Base-by-base conservation (phyloP, 2,113 vertebrate genomes). In the Prochilodus magdalenae region DNA sequence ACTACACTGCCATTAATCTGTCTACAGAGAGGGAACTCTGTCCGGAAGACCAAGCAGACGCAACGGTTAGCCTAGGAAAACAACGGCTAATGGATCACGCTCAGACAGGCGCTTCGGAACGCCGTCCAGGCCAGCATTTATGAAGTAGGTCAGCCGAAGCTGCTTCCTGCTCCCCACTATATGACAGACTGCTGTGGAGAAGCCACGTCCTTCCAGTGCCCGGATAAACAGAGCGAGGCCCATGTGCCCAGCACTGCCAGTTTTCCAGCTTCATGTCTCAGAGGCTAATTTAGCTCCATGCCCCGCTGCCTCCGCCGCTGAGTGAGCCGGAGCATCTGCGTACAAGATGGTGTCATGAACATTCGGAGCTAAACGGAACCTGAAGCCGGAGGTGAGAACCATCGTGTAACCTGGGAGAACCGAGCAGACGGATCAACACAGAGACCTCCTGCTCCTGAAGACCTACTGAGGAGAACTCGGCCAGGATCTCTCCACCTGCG, bases 231-330 rank as follows among this genome's bases (percentile, higher is more conserved):
- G n/a, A 76, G 90, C 69, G 44, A 10, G 33, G 33, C 65, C 59
- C n/a, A 7, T 26, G 20, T 73, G 44, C 79, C 76, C 74, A 6
- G 79, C 74, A 66, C 74, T 86, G 85, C 87, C 89, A 88, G 83
- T 71, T 89, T 91, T 91, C 89, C 86, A 81, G 91, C 89, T 87
- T 2, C 84, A 78, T 16, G 40, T 86, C 85, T 75, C 72, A 53
- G n/a, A 63, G 73, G 24, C 10, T 26, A n/a, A n/a, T n/a, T n/a
- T n/a, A n/a, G n/a, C n/a, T n/a, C n/a, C n/a, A n/a, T 0, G 66
- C 24, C 5, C 40, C 40, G 8, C 40, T 11, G 11, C 40, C 40
- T 44, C 11, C 40, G 8, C 40, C 5, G 5, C 4, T 44, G 1
- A 65, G 15, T 26, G 14, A 18, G 49, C 15, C 49, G 7, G n/a